Percentiles rank a stretch among this genome's conserved stretches.
Evolutionary conservation across 2,888 invertebrate genomes (phyloP).

Genomic region (Protophormia terraenovae): DNA sequence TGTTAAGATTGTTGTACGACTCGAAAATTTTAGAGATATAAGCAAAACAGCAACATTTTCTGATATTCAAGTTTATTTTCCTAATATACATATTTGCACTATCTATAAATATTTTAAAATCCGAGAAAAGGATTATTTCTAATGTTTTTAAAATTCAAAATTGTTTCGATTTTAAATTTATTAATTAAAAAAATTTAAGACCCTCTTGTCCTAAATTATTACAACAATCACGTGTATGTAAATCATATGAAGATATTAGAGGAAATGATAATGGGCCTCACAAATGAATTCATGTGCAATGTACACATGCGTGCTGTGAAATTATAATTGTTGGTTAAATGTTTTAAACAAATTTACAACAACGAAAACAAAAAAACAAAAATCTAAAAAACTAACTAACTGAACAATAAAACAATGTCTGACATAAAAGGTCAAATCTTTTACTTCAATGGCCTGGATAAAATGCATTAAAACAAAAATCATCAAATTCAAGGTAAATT

Average conservation of each 20-base stretch:
- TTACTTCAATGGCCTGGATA: conserved; percentile 8
- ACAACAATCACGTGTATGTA: conserved; percentile 33
- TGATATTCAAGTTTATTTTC: too few species aligned
- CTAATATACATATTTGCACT: too few species aligned
- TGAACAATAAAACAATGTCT: conserved; percentile 5
- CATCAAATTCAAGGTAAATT: conserved; percentile 44
- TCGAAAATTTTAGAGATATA: too few species aligned
- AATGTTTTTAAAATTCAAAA: neutral
- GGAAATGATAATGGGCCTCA: conserved; percentile 2
- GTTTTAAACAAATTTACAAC: neutral
- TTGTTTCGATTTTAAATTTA: neutral
- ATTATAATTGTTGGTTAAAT: neutral
- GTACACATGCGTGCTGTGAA: conserved; percentile 5
- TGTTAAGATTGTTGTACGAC: too few species aligned
- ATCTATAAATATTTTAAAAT: too few species aligned
- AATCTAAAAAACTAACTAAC: neutral
- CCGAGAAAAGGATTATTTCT: too few species aligned
- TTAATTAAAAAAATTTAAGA: neutral
- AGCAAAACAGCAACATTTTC: too few species aligned
- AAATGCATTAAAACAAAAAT: conserved; percentile 27
- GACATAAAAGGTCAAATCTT: conserved; percentile 45
- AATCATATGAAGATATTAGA: neutral
- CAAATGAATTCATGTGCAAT: conserved; percentile 10
- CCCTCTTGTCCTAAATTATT: neutral
- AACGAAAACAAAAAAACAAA: neutral